Conservation (phyloP, 2,888 invertebrate species). For the Barypeithes pellucidus region DNA sequence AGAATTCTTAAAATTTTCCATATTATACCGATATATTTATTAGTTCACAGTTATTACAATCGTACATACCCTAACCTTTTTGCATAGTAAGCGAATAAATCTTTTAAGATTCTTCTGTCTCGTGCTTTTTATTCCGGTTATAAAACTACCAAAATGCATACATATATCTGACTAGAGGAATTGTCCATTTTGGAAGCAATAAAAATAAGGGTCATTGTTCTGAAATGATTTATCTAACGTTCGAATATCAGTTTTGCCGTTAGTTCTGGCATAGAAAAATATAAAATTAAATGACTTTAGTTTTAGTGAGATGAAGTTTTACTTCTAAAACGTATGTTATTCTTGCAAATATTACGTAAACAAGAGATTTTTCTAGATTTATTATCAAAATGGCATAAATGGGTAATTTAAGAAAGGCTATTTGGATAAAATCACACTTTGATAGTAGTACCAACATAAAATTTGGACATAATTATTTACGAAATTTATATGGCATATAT, state of each 20-base stretch:
- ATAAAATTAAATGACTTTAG: conserved; percentile 4
- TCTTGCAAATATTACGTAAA: background rate
- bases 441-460: no score
- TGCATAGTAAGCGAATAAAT: conserved; percentile 22
- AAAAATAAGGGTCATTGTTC: conserved; percentile 49
- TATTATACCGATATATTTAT: conserved; percentile 1
- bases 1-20: background rate
- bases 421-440: no score
- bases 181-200: conserved; percentile 44
- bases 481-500: no score
- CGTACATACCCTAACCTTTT: conserved; percentile 7
- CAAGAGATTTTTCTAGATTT: background rate
- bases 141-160: conserved; percentile 41
- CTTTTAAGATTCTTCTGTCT: conserved; percentile 13
- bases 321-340: conserved; percentile 1
- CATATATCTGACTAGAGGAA: conserved; percentile 33
- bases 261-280: background rate
- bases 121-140: conserved; percentile 27
- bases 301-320: background rate
- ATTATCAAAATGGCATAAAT: no score
- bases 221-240: conserved; percentile 41
- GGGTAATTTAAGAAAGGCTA: no score
- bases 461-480: no score
- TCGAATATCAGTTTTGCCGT: conserved; percentile 34
- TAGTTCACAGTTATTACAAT: background rate